Percentiles rank a stretch among this genome's conserved stretches.
Evolutionary conservation across 2,888 invertebrate genomes (phyloP).

Genomic region (Drosophila nigricruria): DNA sequence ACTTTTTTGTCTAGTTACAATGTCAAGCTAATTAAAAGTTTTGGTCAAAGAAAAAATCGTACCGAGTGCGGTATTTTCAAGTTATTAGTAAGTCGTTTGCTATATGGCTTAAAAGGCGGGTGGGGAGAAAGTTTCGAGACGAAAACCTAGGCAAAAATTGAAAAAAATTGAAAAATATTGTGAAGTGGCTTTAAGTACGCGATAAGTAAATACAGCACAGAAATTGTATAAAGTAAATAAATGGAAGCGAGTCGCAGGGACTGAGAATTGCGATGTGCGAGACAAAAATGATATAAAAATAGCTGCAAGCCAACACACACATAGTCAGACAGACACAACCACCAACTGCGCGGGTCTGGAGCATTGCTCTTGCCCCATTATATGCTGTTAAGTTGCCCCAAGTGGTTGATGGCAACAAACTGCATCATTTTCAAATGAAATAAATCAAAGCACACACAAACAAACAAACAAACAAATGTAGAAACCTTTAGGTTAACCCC

Average conservation of each 20-base stretch:
- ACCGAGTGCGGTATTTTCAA: constrained; percentile 59
- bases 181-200: constrained; percentile 57
- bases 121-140: constrained; percentile 32
- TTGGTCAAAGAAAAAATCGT: constrained; percentile 54
- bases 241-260: constrained; percentile 34
- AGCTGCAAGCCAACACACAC: constrained; percentile 67
- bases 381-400: constrained; percentile 60
- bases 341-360: constrained; percentile 8
- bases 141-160: constrained; percentile 33
- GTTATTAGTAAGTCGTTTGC: constrained; percentile 64
- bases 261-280: constrained; percentile 20
- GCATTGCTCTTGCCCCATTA: constrained; percentile 37
- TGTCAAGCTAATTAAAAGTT: constrained; percentile 78
- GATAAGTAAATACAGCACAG: constrained; percentile 53
- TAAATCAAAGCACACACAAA: constrained; percentile 80
- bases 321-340: constrained; percentile 7
- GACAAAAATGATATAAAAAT: constrained; percentile 78
- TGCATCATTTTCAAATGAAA: constrained; percentile 81
- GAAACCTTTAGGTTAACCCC: constrained; percentile 45
- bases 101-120: constrained; percentile 43
- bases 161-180: constrained; percentile 33
- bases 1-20: constrained; percentile 44
- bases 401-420: constrained; percentile 60
- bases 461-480: constrained; percentile 70
- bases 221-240: constrained; percentile 48